Evolutionary conservation across 2,113 vertebrate species (phyloP), one percentile per base, ranked within the genome.

Genomic region (Hyaena hyaena): DNA sequence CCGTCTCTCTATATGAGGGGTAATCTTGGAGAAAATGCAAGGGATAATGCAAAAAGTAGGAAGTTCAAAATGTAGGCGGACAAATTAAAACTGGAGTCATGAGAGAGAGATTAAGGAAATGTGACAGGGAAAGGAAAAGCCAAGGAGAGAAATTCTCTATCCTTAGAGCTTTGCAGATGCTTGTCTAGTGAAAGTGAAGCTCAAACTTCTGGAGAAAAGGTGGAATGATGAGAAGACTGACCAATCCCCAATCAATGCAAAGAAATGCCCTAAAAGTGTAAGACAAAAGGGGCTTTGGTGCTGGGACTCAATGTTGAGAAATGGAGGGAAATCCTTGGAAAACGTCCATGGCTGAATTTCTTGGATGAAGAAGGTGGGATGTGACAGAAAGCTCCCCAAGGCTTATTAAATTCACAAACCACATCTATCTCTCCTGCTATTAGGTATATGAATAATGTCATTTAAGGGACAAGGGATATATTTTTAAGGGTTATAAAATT

Each of bases 401-500:
- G 31, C 71, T 55, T 93, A 50, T 88, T 48, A 92, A 76, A 79
- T 53, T 90, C 23, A 45, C 10, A 43, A 80, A 73, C 9, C 68
- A 90, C 26, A 80, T 71, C 43, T n/a, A 86, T 89, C 55, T 86
- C n/a, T 33, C n/a, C 39, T 95, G 17, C 33, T 81, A 33, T 55
- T 33, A 58, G 12, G 24, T 35, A n/a, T 73, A 66, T 0, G 53
- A 81, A 81, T 76, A 92, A 80, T 79, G 61, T 69, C 69, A 43
- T 77, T 80, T 80, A 94, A 88, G 48, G 83, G 76, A 76, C 17
- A 19, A 58, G 80, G 19, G 74, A 80, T 90, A 55, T 48, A 10
- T 65, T 95, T 89, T 94, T 90, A 88, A 95, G 68, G 24, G 6
- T 58, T 93, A 73, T 82, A 26, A 86, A 95, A 94, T 63, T 3